Conservation (phyloP, 2,113 vertebrate species). For the Varanus komodoensis region DNA sequence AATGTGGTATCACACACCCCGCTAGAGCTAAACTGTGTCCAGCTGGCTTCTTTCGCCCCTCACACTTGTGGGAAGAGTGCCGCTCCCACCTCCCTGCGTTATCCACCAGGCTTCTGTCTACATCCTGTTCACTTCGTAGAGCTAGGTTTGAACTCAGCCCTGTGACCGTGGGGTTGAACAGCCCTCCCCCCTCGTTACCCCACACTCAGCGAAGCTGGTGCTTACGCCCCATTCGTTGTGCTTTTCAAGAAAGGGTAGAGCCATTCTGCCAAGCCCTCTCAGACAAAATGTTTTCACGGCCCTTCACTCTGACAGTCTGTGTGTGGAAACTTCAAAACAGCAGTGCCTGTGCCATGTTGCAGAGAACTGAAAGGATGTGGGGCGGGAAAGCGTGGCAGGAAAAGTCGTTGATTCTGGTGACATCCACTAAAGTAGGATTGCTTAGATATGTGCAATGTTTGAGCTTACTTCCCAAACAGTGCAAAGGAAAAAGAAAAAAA, state of each 20-base stretch:
- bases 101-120: no score
- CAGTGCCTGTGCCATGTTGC: not conserved
- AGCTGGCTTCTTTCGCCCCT: not conserved
- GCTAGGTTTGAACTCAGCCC: not conserved
- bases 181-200: not conserved
- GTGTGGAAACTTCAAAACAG: not conserved
- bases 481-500: slow-evolving; percentile 33
- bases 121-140: not conserved
- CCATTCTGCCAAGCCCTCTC: not conserved
- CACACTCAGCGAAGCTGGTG: not conserved
- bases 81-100: not conserved
- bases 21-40: not conserved
- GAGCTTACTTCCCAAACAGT: slow-evolving; percentile 28
- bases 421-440: slow-evolving; percentile 10
- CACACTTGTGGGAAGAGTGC: not conserved
- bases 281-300: not conserved
- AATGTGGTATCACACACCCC: no score
- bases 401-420: not conserved
- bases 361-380: not conserved
- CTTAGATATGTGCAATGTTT: slow-evolving; percentile 19
- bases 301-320: not conserved
- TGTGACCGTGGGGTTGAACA: no score
- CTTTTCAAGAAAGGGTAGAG: not conserved
- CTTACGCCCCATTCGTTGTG: not conserved
- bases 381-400: fast-evolving